Conservation (phyloP, 2,797 vertebrate species). For the Malacoctenus gilli region DNA sequence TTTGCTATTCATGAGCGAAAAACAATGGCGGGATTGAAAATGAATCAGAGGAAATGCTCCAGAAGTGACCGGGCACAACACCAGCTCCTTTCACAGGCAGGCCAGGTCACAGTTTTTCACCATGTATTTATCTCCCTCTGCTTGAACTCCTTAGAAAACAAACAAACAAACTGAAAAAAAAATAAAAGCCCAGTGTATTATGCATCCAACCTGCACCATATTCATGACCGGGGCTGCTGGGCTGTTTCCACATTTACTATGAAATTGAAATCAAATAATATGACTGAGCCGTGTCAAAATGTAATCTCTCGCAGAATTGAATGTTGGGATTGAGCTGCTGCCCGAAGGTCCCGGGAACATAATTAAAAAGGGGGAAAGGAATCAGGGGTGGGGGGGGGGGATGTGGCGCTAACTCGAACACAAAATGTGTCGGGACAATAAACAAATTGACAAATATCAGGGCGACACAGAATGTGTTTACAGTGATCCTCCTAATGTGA, state of each 20-base stretch:
- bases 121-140: conserved; percentile 63
- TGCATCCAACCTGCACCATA: conserved; percentile 67
- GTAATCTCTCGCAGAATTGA: conserved; percentile 75
- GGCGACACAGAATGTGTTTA: no score
- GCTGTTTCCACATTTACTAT: conserved; percentile 73
- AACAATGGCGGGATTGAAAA: conserved; percentile 54
- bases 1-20: conserved; percentile 69
- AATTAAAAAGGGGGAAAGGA: conserved; percentile 68
- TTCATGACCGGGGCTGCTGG: conserved; percentile 72
- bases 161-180: conserved; percentile 1
- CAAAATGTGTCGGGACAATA: conserved; percentile 51
- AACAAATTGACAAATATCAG: conserved; percentile 27
- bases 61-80: conserved; percentile 63
- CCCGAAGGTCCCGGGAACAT: conserved; percentile 72
- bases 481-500: no score
- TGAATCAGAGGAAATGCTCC: conserved; percentile 57
- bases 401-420: conserved; percentile 43
- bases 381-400: conserved; percentile 29
- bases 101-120: conserved; percentile 39
- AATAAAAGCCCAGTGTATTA: conserved; percentile 60
- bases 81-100: conserved; percentile 45
- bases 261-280: conserved; percentile 79
- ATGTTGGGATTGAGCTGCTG: conserved; percentile 73
- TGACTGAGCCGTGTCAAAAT: conserved; percentile 76
- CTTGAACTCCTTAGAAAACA: conserved; percentile 54